Evolutionary conservation across 2,888 invertebrate species (phyloP).

Genomic region (Linnaemya vulpina): DNA sequence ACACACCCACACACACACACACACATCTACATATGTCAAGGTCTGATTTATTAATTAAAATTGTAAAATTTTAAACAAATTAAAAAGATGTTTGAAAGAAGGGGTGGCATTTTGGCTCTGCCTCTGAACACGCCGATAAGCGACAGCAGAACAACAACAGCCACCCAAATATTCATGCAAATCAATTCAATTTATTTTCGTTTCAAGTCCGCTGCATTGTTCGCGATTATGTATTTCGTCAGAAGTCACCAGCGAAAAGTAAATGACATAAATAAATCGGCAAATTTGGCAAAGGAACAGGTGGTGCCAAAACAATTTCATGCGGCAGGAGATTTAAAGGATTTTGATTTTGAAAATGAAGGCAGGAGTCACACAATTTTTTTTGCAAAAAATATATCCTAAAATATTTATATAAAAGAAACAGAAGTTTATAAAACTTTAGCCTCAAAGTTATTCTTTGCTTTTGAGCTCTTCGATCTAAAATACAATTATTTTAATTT

Average conservation of each 20-base stretch:
- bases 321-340: conserved; percentile 4
- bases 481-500: too few species aligned
- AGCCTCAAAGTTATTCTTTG: too few species aligned
- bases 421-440: too few species aligned
- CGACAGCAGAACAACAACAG: conserved; percentile 28
- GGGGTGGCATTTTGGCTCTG: conserved; percentile 54
- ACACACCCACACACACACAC: background rate
- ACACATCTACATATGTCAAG: conserved; percentile 29
- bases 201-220: conserved; percentile 21
- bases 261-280: conserved; percentile 27
- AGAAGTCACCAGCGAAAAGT: conserved; percentile 41
- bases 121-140: conserved; percentile 2
- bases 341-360: background rate
- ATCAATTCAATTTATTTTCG: conserved; percentile 53
- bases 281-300: conserved; percentile 47
- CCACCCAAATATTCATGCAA: conserved; percentile 23
- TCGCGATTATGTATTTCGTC: conserved; percentile 14
- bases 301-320: conserved; percentile 33
- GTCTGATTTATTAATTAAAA: conserved; percentile 52
- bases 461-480: too few species aligned
- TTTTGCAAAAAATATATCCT: too few species aligned
- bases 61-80: conserved; percentile 61
- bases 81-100: conserved; percentile 48
- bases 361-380: too few species aligned
- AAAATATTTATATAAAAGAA: too few species aligned